Percentiles rank a stretch among this genome's conserved stretches.
phyloP scores from a whole-genome alignment of 2,888 invertebrate genomes.

The Acutogordius australiensis region DNA sequence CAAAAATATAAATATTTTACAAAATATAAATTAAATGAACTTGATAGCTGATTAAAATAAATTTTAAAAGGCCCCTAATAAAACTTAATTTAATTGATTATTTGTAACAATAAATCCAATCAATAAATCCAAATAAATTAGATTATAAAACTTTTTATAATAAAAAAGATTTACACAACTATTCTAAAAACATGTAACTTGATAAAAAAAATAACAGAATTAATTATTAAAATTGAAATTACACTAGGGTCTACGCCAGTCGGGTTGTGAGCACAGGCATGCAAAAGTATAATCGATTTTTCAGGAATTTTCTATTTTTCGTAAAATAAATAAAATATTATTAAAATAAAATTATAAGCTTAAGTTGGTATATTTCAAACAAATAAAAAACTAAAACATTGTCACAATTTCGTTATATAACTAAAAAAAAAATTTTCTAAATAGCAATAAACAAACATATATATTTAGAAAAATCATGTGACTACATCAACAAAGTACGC shows the following conservation, averaged over 20 bases:
- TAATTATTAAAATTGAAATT: constrained; percentile 9
- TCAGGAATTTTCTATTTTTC: constrained; percentile 52
- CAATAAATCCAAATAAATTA: not conserved
- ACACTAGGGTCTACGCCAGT: constrained; percentile 62
- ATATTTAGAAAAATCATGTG: too few species aligned
- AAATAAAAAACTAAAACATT: constrained; percentile 5
- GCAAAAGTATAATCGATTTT: constrained; percentile 55
- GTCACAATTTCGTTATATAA: not conserved
- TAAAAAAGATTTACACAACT: not conserved
- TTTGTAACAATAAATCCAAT: not conserved
- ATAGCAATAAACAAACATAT: too few species aligned
- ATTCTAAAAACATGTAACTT: too few species aligned
- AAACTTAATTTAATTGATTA: not conserved
- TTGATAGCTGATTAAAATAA: constrained; percentile 18
- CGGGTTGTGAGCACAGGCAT: constrained; percentile 93
- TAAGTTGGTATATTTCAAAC: not conserved
- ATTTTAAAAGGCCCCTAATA: too few species aligned
- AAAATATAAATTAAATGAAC: too few species aligned
- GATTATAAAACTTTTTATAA: not conserved
- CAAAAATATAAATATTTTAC: too few species aligned
- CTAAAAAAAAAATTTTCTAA: not conserved
- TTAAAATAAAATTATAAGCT: not conserved
- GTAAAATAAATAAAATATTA: constrained; percentile 12
- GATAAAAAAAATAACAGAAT: not conserved
- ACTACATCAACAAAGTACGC: too few species aligned